phyloP scores from a whole-genome alignment of 2,797 vertebrate species.

The Chiloscyllium punctatum region DNA sequence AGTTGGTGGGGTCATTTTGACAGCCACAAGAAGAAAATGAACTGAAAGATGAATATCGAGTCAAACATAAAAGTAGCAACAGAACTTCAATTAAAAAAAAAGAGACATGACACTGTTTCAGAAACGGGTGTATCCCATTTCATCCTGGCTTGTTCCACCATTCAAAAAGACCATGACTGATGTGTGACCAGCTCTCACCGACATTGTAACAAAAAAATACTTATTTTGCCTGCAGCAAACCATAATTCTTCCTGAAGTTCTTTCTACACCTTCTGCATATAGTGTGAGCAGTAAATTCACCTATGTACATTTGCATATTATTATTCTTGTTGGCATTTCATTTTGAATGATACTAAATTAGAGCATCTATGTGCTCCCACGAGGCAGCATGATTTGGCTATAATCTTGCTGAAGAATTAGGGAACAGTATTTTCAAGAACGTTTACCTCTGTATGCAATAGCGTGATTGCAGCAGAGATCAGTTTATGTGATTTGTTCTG shows the following conservation, averaged over 20 bases:
- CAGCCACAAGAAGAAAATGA: background rate
- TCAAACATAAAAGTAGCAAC: too few species aligned
- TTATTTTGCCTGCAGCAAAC: background rate
- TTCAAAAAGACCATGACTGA: background rate
- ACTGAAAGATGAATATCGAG: too few species aligned
- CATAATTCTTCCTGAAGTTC: background rate
- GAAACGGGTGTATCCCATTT: background rate
- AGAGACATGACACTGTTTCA: background rate
- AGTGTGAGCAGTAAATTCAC: background rate
- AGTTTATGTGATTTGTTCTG: too few species aligned
- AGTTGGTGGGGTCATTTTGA: too few species aligned
- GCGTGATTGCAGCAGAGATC: too few species aligned
- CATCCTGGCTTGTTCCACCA: background rate
- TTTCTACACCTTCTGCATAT: background rate
- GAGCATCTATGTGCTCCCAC: background rate
- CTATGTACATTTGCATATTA: background rate
- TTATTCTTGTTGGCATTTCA: background rate
- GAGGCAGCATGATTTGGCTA: too few species aligned
- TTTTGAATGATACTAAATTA: background rate
- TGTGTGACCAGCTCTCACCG: background rate
- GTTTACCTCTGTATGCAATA: too few species aligned
- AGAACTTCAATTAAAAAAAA: too few species aligned
- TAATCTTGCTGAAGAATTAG: too few species aligned
- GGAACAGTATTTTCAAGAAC: too few species aligned
- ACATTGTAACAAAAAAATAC: background rate